A percentile compares a stretch with the other conserved stretches of the same genome.
Evolutionary conservation across 1,140 invertebrate genomes (phyloP).

Genomic region (Apis mellifera): Amel_HAv3.1 CM009941.2:590001-590500

Average conservation of each 20-base stretch:
- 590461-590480: conserved; percentile 1
- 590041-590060: no score
- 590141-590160: background rate
- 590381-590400: background rate
- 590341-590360: background rate
- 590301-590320: background rate
- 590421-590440: background rate
- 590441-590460: background rate
- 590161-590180: background rate
- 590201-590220: no score
- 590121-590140: background rate
- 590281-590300: background rate
- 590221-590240: background rate
- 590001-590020: background rate
- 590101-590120: background rate
- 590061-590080: no score
- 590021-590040: background rate
- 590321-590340: conserved; percentile 1
- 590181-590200: no score
- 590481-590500: background rate
- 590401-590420: background rate
- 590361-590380: background rate
- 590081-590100: no score
- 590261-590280: conserved; percentile 5
- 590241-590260: background rate